Base-by-base conservation (phyloP, 2,888 invertebrate genomes). In the Agrotis puta region DNA sequence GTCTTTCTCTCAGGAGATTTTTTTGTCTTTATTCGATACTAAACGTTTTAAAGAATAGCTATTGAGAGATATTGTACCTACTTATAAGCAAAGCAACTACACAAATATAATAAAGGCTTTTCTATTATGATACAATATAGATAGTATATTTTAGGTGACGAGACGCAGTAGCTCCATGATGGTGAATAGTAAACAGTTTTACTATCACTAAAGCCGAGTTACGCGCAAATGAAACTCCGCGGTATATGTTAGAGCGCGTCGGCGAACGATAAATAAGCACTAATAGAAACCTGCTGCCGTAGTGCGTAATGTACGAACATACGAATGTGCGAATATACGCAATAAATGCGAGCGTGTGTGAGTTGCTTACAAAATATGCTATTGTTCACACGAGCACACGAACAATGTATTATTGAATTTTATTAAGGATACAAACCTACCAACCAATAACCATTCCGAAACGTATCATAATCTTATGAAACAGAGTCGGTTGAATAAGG, bases 201-300 rank as follows among this genome's bases (percentile, higher is more conserved):
- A 72, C 64, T 73, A 14, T 47, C 75, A 64, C 27, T 73, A 54
- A 79, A 64, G 33, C 54, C 3, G 24, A 48, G 58, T 79, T 58
- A 58, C 66, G 57, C 53, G 53, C 6, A 59, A 58, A 77, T 77
- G 57, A 79, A 77, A 63, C 74, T 48, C 54, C 53, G 70, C 77
- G 77, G 77, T 47, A 56, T 56, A 65, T 50, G 75, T 75, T 43
- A 43, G 16, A 58, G 62, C 70, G 58, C 50, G 53, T 24, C 51
- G 39, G 39, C 24, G 50, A 22, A 33, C 73, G 33, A 64, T 72
- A 75, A 56, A 75, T 64, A 64, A 70, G 50, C 73, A 56, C 59
- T 61, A 56, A 64, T 59, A 79, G 59, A 72, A 75, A 39, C 79
- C 33, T 63, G 73, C 79, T 16, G 69, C 50, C 13, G 20, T 22